These are phyloP conservation scores for Bos javanicus DNA, from an alignment of 2,113 vertebrate genomes.

Conservation along the genomic window DNA sequence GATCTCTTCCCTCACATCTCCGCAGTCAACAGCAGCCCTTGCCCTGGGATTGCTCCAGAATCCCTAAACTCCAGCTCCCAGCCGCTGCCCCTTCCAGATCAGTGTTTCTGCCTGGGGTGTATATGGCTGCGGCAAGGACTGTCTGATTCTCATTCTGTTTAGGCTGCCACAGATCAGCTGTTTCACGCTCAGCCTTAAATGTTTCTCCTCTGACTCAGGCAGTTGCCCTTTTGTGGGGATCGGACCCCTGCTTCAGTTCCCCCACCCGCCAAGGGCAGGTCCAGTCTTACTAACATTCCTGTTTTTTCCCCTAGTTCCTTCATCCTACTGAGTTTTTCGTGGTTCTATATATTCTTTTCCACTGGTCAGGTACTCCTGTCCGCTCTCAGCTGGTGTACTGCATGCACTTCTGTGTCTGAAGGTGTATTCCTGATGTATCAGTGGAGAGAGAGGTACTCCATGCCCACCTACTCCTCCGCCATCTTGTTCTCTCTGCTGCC, in stretches of 20 bases:
- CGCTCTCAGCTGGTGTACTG: neutral
- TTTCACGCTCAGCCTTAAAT: neutral
- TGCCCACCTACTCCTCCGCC: neutral
- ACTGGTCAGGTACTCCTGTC: neutral
- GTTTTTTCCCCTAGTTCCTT: neutral
- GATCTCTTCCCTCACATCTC: neutral
- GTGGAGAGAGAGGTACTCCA: neutral
- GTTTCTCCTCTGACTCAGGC: neutral
- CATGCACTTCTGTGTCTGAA: neutral
- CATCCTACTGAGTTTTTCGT: neutral
- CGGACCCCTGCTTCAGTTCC: neutral
- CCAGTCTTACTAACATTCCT: neutral
- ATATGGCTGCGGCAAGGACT: neutral
- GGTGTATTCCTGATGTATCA: neutral
- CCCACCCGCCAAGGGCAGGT: neutral
- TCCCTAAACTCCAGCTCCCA: neutral
- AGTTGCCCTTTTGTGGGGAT: neutral
- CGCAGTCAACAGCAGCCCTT: neutral
- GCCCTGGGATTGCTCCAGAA: neutral
- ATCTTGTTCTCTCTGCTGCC: neutral
- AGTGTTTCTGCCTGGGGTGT: neutral
- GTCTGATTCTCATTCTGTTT: neutral
- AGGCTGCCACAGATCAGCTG: neutral
- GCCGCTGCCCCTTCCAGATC: neutral
- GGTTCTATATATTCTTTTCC: neutral